Conservation (phyloP, 2,797 vertebrate species). For the Carduelis carduelis region DNA sequence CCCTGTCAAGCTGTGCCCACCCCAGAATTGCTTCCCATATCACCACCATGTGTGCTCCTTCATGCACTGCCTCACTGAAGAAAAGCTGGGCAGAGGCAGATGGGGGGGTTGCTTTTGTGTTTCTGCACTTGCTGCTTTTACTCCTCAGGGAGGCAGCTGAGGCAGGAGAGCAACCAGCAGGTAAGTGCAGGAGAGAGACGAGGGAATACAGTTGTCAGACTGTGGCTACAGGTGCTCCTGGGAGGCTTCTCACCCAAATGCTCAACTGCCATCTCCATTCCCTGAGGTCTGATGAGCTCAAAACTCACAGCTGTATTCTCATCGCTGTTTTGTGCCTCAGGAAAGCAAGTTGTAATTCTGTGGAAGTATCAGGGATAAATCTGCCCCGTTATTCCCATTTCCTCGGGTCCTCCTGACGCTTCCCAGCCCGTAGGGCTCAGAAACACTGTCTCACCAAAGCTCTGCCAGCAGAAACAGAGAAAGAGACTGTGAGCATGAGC, state of each 20-base stretch:
- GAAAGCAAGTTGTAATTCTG: not conserved
- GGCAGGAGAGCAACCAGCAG: not conserved
- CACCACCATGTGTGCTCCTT: accelerated
- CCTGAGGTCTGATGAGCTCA: not conserved
- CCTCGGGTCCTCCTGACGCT: not conserved
- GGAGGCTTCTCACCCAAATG: not conserved
- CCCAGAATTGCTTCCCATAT: not conserved
- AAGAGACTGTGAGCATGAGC: accelerated
- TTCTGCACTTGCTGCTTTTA: not conserved
- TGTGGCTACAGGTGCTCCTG: not conserved
- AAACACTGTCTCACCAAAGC: accelerated
- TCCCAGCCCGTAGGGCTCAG: not conserved
- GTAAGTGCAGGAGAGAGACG: not conserved
- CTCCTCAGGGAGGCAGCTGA: not conserved
- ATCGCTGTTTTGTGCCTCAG: not conserved
- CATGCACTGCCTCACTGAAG: not conserved
- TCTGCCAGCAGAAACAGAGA: not conserved
- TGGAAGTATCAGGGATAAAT: not conserved
- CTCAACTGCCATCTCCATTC: not conserved
- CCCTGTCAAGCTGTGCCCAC: not conserved
- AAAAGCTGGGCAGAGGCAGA: not conserved
- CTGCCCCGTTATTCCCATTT: not conserved
- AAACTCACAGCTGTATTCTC: not conserved
- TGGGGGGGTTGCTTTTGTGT: not conserved
- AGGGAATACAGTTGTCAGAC: not conserved